These are phyloP conservation scores for Hippocampus barbouri DNA, from an alignment of 2,113 vertebrate species.

Conservation along the genomic window DNA sequence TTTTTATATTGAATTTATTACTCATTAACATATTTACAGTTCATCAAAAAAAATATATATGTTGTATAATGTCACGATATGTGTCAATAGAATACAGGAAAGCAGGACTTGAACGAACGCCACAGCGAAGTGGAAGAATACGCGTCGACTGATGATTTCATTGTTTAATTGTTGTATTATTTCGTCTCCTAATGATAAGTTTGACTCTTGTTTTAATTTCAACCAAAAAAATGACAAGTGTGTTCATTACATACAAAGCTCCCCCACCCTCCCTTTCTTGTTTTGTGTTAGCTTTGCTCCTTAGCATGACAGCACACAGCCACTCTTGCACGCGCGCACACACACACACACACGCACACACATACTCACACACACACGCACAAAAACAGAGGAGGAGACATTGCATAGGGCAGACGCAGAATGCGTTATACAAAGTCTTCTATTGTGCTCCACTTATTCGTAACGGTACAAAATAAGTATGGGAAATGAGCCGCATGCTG, in stretches of 20 bases:
- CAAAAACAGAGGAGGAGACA: background rate
- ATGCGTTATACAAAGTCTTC: background rate
- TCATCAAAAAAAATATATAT: no score
- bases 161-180: no score
- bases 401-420: background rate
- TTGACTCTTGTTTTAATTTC: background rate
- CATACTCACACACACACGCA: constrained; percentile 1
- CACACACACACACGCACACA: constrained; percentile 6
- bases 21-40: background rate
- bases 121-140: background rate
- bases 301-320: constrained; percentile 51
- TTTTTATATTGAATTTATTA: background rate
- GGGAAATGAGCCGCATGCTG: background rate
- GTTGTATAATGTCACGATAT: no score
- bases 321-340: constrained; percentile 20
- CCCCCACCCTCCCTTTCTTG: background rate
- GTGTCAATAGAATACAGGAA: no score
- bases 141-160: background rate
- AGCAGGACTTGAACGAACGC: no score
- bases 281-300: background rate
- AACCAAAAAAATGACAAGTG: background rate
- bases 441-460: no score
- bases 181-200: no score
- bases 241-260: background rate
- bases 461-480: background rate